Base-by-base conservation (phyloP, 2,888 invertebrate genomes). In the Habroteleia sp. region DNA sequence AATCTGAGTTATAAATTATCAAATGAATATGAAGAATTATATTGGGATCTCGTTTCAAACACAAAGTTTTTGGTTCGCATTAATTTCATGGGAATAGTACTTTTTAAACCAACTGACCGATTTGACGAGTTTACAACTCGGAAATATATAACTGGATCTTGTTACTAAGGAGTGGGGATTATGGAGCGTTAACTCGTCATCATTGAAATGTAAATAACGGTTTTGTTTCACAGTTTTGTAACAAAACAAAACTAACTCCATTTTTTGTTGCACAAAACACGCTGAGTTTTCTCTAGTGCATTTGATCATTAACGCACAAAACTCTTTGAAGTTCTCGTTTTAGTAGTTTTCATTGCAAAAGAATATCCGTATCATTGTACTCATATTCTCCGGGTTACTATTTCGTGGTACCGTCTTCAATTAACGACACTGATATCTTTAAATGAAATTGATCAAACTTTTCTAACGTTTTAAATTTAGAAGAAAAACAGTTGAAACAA, bases 311-410 rank as follows among this genome's bases (percentile, higher is more conserved):
- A n/a, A n/a, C n/a, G n/a, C n/a, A 20, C 3, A 33, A 14, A 29
- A 29, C 31, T 48, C 62, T 62, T 62, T 62, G 62, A 62, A 62
- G 48, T 50, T 39, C 50, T 35, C 16, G n/a, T n/a, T 41, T 25
- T 13, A 27, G 35, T 16, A 16, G 1, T 4, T 17, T 42, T 42
- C 31, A 20, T 17, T 17, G 4, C 11, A 31, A 39, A 48, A 14
- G 23, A 27, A 48, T 41, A 62, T 37, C 41, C 39, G 46, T 27
- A 10, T 37, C 37, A 46, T 37, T 58, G 58, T 35, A 20, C 10
- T n/a, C n/a, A n/a, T n/a, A n/a, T n/a, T 58, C 17, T 46, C 37
- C 11, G 11, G 13, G 6, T 23, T 33, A 14, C 14, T 7, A 20
- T 60, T 60, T 14, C 27, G 37, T 17, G 7, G 14, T 27, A n/a